Evolutionary conservation across 2,797 vertebrate species (phyloP), one percentile per base, ranked within the genome.

Genomic region (Heliangelus exortis): DNA sequence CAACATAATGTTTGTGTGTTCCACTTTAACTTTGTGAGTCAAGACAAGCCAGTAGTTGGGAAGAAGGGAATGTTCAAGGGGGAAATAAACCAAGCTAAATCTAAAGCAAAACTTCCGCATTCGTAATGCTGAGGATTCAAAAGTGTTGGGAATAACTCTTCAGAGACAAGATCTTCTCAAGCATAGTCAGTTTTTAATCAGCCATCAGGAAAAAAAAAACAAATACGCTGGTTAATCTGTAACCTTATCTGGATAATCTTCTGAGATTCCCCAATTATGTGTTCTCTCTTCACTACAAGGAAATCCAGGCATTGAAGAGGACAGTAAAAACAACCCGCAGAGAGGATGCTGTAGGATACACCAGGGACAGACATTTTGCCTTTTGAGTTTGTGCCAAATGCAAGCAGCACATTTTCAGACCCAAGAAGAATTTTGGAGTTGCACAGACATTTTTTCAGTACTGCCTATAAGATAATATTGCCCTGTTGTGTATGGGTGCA

Each of bases 1-100:
- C 16, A 75, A 50, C 11, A 74, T 28, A 71, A 78, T 16, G 8
- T 31, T 76, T 55, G 67, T 11, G 16, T 36, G 26, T 5, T 84
- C 18, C 12, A 28, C 15, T 61, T 71, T 23, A 8, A 6, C 23
- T 92, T 54, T 36, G 47, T 12, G 8, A 58, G 33, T 31, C n/a
- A 96, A 72, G 41, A 34, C 6, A 51, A 91, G 66, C 51, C 53
- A 87, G 28, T 23, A 72, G 15, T 25, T 67, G 47, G 7, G 65
- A 74, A 85, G 20, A 61, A 4, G 3, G 19, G 87, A 74, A 72
- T 21, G 25, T 43, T 34, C 0, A 1, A 15, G 4, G 0, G 3
- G 7, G 18, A 1, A 57, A 78, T 31, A 85, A 68, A 71, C 11
- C 12, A 41, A 57, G 26, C 5, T 25, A 66, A 82, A 80, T 26